Base-by-base conservation (phyloP, 2,113 vertebrate species). In the Oncorhynchus clarkii region DNA sequence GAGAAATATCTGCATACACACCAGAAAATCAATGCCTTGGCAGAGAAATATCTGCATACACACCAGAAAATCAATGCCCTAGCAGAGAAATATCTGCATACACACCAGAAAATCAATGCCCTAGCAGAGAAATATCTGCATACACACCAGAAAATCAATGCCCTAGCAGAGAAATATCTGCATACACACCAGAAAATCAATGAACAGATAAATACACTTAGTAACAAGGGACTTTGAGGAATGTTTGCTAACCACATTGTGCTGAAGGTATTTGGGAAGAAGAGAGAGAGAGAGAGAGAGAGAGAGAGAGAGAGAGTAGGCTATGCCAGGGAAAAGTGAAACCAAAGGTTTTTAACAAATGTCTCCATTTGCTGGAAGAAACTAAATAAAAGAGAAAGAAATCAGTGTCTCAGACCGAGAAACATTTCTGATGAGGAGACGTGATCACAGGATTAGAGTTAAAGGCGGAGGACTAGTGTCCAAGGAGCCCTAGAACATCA, bases 401-500 rank as follows among this genome's bases (percentile, higher is more conserved):
- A 54, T 86, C 85, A 81, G 67, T 68, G 67, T 31, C 29, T 34
- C 12, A 34, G 64, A 27, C 24, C 14, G 66, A 49, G 16, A 48
- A 49, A 49, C 87, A 88, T 92, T 88, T 89, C 85, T 82, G 79
- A 5, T 84, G 83, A 86, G 79, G 84, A 89, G 86, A 91, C 90
- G 86, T 90, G 86, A 91, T 89, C 88, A 91, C 84, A 88, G 89
- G 91, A 94, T 93, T 93, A 92, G 88, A 88, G 87, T 82, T 87
- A 77, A 85, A 67, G 89, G 88, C 88, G 82, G 82, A 82, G 70
- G 82, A 75, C 90, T 84, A 81, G 89, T 91, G 91, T 93, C 90
- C 67, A 90, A 89, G 93, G 86, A 92, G 87, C 82, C 86, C 90
- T 89, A 93, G 90, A 92, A 94, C 93, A 86, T 91, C 90, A 88